Evolutionary conservation across 2,888 invertebrate species (phyloP).

Genomic region (Corbicula japonica): DNA sequence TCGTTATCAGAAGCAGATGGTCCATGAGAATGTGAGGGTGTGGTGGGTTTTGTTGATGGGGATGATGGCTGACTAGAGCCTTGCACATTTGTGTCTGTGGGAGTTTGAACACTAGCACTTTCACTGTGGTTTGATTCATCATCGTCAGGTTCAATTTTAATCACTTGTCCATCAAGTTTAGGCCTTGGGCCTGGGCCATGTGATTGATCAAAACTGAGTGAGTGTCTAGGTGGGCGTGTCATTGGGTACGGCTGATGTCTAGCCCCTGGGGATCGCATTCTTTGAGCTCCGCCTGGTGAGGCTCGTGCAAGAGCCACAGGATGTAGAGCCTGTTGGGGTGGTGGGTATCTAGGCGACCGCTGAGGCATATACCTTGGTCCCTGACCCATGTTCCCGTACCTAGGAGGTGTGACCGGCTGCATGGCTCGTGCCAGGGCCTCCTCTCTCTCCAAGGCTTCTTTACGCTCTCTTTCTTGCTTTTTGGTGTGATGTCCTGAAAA

Average conservation of each 20-base stretch:
- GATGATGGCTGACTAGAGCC: conserved; percentile 1
- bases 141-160: too few species aligned
- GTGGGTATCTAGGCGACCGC: conserved; percentile 30
- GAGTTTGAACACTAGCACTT: too few species aligned
- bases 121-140: conserved; percentile 28
- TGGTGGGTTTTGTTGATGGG: not conserved
- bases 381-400: conserved; percentile 17
- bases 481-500: conserved; percentile 47
- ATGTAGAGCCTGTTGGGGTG: conserved; percentile 24
- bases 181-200: conserved; percentile 10
- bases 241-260: conserved; percentile 43
- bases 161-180: conserved; percentile 45
- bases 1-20: not conserved
- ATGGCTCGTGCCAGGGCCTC: conserved; percentile 33
- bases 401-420: conserved; percentile 28
- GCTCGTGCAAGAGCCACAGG: conserved; percentile 18
- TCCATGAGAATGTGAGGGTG: not conserved
- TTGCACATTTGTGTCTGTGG: too few species aligned
- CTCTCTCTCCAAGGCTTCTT: conserved; percentile 28
- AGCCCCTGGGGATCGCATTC: conserved; percentile 14
- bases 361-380: conserved; percentile 17
- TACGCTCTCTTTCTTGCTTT: conserved; percentile 55
- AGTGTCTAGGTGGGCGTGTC: conserved; percentile 18
- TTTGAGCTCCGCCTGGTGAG: conserved; percentile 2
- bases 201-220: conserved; percentile 17